Conservation (phyloP, 2,113 vertebrate genomes). For the Nothoprocta perdicaria region DNA sequence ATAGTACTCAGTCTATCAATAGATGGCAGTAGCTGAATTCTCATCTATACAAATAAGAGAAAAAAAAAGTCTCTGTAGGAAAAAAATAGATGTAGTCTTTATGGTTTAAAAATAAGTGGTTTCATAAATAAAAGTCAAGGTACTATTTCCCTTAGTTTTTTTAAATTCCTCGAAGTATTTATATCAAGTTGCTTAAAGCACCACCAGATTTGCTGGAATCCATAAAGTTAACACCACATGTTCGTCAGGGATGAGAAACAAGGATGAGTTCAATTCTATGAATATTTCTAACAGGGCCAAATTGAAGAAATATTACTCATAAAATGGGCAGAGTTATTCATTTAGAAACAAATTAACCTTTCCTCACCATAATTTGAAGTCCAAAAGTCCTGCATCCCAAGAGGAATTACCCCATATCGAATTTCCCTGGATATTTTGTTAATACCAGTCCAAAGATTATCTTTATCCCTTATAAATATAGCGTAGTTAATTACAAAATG, state of each 20-base stretch:
- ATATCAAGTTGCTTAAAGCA: not conserved
- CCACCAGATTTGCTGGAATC: not conserved
- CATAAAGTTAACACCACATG: not conserved
- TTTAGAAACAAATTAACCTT: not conserved
- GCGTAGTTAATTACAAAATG: not conserved
- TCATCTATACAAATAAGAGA: not conserved
- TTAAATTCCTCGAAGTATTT: not conserved
- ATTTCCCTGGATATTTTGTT: not conserved
- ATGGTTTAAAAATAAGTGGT: conserved; percentile 4
- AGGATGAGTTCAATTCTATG: not conserved
- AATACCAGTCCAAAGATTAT: not conserved
- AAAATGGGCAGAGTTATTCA: not conserved
- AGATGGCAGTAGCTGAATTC: conserved; percentile 65
- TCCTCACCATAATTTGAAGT: not conserved
- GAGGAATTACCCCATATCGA: not conserved
- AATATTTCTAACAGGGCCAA: not conserved
- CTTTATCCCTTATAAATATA: not conserved
- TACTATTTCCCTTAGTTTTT: not conserved
- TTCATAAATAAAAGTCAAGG: not conserved
- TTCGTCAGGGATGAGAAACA: not conserved
- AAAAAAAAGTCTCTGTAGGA: not conserved
- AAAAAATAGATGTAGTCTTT: not conserved
- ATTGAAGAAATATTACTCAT: not conserved
- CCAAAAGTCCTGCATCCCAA: not conserved
- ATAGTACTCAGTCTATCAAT: not conserved